Percentiles rank a stretch among this genome's conserved stretches.
These are phyloP conservation scores for Taenaris catops DNA, from an alignment of 2,888 invertebrate genomes.

Conservation along the genomic window DNA sequence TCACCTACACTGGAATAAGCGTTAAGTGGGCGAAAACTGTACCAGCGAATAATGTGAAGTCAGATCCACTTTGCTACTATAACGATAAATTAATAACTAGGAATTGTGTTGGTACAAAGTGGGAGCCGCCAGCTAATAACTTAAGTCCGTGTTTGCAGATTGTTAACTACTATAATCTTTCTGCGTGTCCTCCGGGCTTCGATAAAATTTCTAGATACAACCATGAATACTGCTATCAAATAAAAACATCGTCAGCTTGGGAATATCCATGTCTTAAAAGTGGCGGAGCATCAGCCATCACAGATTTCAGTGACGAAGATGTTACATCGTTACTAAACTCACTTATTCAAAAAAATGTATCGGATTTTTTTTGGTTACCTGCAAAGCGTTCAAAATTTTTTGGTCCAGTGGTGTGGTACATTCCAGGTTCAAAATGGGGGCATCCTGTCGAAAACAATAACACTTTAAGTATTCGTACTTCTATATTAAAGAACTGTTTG, in stretches of 20 bases:
- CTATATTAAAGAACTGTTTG: constrained; percentile 49
- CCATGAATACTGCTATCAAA: constrained; percentile 53
- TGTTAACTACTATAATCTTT: constrained; percentile 38
- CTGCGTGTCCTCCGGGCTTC: constrained; percentile 55
- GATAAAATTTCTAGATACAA: constrained; percentile 42
- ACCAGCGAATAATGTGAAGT: constrained; percentile 40
- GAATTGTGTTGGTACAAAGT: constrained; percentile 46
- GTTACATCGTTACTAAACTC: constrained; percentile 40
- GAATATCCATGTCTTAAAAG: constrained; percentile 55
- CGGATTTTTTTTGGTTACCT: constrained; percentile 71
- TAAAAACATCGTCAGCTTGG: constrained; percentile 44
- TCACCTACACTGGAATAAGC: constrained; percentile 39
- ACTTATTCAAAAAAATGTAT: constrained; percentile 36
- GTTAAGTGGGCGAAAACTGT: constrained; percentile 50
- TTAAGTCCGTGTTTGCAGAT: constrained; percentile 43
- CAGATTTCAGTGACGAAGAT: constrained; percentile 46
- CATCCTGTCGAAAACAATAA: constrained; percentile 32
- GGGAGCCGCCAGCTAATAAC: constrained; percentile 44
- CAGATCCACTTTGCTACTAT: constrained; percentile 50
- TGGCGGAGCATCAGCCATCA: constrained; percentile 58
- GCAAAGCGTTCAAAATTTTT: constrained; percentile 55
- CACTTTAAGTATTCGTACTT: constrained; percentile 31
- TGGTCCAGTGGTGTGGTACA: constrained; percentile 61
- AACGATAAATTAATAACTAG: constrained; percentile 43
- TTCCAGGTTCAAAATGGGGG: constrained; percentile 71